These are phyloP conservation scores for Chloromyia formosa DNA, from an alignment of 2,888 invertebrate genomes.

Conservation along the genomic window DNA sequence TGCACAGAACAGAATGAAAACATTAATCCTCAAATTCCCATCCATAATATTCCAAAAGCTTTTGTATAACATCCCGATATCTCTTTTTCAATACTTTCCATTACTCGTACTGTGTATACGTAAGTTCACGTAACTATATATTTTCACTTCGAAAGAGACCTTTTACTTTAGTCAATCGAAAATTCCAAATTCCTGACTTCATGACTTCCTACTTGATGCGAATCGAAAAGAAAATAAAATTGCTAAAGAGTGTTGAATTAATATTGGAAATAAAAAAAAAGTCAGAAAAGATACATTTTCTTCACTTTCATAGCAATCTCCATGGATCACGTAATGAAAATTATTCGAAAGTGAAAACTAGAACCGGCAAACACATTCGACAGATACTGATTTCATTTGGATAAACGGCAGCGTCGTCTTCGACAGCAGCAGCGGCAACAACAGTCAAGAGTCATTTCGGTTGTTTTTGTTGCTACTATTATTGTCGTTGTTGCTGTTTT, in stretches of 20 bases:
- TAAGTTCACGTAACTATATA: neutral
- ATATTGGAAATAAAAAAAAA: too few relatives aligned
- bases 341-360: slow-evolving; percentile 17
- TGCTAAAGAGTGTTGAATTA: neutral
- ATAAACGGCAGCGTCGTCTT: too few relatives aligned
- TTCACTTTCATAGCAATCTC: neutral
- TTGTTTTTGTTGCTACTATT: too few relatives aligned
- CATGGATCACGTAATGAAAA: neutral
- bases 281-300: neutral
- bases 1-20: too few relatives aligned
- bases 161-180: slow-evolving; percentile 1
- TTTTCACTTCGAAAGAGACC: neutral
- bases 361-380: neutral
- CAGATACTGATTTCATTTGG: too few relatives aligned
- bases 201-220: neutral
- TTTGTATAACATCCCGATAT: too few relatives aligned
- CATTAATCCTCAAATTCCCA: too few relatives aligned
- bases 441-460: neutral
- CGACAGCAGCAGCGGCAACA: neutral
- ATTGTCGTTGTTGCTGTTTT: too few relatives aligned
- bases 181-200: neutral
- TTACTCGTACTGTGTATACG: too few relatives aligned
- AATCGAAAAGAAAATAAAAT: too few relatives aligned
- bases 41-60: too few relatives aligned
- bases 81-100: too few relatives aligned